Conservation (phyloP, 2,113 vertebrate genomes). For the Leucopternis melanops region DNA sequence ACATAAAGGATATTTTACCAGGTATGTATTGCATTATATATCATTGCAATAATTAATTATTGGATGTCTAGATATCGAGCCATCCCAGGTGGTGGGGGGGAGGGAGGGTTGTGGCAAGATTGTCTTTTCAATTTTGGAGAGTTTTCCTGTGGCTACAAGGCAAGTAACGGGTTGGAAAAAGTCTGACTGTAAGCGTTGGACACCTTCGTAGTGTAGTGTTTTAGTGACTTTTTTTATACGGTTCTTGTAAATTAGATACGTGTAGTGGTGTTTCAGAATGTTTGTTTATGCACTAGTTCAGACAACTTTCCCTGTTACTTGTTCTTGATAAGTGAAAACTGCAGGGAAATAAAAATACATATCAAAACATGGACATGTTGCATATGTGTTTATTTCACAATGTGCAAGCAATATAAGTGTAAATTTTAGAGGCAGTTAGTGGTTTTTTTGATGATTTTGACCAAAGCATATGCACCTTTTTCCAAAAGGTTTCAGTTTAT, state of each 20-base stretch:
- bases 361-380: constrained; percentile 78
- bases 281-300: constrained; percentile 88
- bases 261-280: constrained; percentile 85
- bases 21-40: constrained; percentile 82
- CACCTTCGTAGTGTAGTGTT: constrained; percentile 83
- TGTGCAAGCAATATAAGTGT: constrained; percentile 8
- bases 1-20: constrained; percentile 79
- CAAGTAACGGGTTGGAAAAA: constrained; percentile 89
- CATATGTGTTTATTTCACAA: constrained; percentile 74
- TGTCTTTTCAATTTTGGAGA: constrained; percentile 78
- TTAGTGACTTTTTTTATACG: constrained; percentile 87
- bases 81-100: constrained; percentile 74
- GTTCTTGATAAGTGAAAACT: constrained; percentile 89
- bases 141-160: constrained; percentile 86
- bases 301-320: constrained; percentile 92
- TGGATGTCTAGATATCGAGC: constrained; percentile 80
- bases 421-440: background rate
- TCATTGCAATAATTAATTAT: constrained; percentile 82
- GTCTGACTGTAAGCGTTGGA: constrained; percentile 84
- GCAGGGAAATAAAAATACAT: constrained; percentile 90
- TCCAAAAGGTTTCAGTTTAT: fast-evolving
- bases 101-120: constrained; percentile 77
- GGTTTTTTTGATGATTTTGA: background rate
- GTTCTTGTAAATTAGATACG: constrained; percentile 85
- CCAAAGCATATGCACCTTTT: background rate